Evolutionary conservation across 2,797 vertebrate species (phyloP), one percentile per base, ranked within the genome.

Genomic region (Aeoliscus strigatus): DNA sequence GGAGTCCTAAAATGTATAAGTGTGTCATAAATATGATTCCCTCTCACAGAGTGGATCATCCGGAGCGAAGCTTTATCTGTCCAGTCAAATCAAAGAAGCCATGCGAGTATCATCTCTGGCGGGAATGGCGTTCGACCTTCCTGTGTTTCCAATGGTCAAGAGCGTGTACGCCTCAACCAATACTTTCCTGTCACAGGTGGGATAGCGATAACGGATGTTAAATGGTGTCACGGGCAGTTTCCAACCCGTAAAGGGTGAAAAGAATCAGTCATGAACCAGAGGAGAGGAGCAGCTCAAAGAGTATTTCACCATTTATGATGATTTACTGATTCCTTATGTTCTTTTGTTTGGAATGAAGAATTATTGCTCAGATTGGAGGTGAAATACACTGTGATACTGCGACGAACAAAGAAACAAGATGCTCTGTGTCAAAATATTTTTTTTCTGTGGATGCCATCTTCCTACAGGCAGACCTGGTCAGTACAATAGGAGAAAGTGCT

Each of bases 401-500:
- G 27, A 29, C 3, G 10, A 31, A 41, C 14, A 45, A 26, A 8
- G 2, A 11, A 24, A n/a, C 9, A 14, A 1, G 14, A 30, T 8
- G n/a, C 28, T 1, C 9, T 27, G 16, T 11, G 18, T 13, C 29
- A n/a, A 16, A 11, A 44, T 16, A 10, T 25, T 2, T 12, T 31
- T 12, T 33, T 27, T 32, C 9, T 60, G 39, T 39, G 12, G 25
- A 7, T 15, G 1, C 64, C 14, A 36, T 14, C 27, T 53, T 18
- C 31, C 11, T 40, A 17, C 74, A 92, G 91, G 78, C 71, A 27
- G 88, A 91, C 66, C 73, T 92, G 69, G 83, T 90, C 66, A 86
- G 80, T 71, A 87, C 87, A 9, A 81, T 92, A 4, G 90, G 90
- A 61, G 88, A 92, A 74, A 91, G 90, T 15, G 91, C 88, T 51